phyloP scores from a whole-genome alignment of 2,797 vertebrate genomes.

The Malacoraja senta region DNA sequence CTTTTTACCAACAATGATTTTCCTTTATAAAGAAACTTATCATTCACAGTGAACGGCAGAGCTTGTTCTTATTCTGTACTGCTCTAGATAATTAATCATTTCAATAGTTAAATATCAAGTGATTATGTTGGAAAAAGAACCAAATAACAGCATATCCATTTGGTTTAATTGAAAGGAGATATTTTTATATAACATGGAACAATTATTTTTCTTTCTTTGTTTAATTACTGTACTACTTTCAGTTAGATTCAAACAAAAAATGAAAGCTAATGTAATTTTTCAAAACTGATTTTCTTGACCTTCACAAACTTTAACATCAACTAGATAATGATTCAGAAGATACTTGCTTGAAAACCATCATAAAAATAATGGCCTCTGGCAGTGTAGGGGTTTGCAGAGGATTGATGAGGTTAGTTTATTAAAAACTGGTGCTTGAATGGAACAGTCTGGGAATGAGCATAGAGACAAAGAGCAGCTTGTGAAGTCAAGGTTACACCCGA shows the following conservation, averaged over 20 bases:
- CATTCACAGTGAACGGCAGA: neutral
- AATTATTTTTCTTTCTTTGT: neutral
- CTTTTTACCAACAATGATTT: neutral
- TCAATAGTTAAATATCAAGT: no score
- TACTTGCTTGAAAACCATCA: neutral
- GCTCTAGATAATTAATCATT: neutral
- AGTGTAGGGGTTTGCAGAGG: no score
- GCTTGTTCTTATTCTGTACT: neutral
- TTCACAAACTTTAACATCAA: neutral
- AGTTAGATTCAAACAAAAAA: neutral
- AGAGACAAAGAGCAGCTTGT: no score
- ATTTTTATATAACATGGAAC: neutral
- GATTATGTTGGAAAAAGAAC: neutral
- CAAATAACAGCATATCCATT: neutral
- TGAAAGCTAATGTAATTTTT: neutral
- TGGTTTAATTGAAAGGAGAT: neutral
- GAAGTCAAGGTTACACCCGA: no score
- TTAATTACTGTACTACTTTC: neutral
- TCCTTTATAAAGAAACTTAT: neutral
- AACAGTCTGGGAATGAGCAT: no score
- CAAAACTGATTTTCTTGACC: neutral
- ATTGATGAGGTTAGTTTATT: no score
- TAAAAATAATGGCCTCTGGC: neutral
- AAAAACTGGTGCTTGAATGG: no score
- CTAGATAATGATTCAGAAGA: neutral